Evolutionary conservation across 2,113 vertebrate genomes (phyloP), one percentile per base, ranked within the genome.

Genomic region (Grammomys dolichurus): DNA sequence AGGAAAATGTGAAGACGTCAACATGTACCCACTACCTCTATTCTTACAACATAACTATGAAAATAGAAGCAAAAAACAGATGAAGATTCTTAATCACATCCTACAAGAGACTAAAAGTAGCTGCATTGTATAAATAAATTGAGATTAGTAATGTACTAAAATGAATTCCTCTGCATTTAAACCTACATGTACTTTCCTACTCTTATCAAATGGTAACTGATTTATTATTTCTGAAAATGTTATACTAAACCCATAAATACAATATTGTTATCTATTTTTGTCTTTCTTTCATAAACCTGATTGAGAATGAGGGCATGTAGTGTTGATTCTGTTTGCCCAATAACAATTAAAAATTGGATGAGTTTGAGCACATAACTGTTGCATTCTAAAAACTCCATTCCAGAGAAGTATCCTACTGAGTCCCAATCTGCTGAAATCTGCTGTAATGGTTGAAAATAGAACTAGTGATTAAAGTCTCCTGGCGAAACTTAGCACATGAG

Each of bases 361-460:
- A 65, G 8, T 46, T 72, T 93, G 87, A 96, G 56, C 26, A 82
- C 78, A 84, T 54, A 95, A 94, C 31, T 93, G 40, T 80, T 94
- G 87, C 20, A 90, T 81, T 78, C 91, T 91, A 87, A 89, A 96
- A 92, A 91, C 87, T 56, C 7, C 16, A 8, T 96, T 90, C 70
- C 87, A n/a, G 56, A 87, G 58, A 96, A 96, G 92, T 86, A 33
- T 92, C 97, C 97, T 36, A 95, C 95, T 77, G 96, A 97, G 95
- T 60, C 20, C 22, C 96, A 96, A 94, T 97, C 97, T 98, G 95
- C 51, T 96, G 70, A 96, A 95, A 36, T 89, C n/a, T 43, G 69
- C 87, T 91, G 78, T 43, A 26, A 69, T 63, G 31, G 76, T 88
- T 94, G 95, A 96, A 97, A 97, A 96, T 28, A 91, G 84, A 96